Evolutionary conservation across 2,797 vertebrate genomes (phyloP).

Genomic region (Hydrolagus colliei): DNA sequence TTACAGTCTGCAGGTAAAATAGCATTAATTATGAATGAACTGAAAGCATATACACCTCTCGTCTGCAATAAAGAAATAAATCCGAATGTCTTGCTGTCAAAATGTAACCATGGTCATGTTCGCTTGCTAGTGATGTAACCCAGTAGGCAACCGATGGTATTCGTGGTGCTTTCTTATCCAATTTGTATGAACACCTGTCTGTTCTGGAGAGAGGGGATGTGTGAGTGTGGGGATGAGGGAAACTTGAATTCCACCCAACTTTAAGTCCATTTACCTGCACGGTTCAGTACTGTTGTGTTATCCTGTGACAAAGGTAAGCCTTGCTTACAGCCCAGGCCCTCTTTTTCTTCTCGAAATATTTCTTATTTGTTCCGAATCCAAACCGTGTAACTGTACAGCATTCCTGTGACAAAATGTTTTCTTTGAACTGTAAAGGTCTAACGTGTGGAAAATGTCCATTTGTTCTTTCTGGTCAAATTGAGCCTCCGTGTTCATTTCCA

Average conservation of each 20-base stretch:
- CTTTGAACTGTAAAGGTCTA: slow-evolving; percentile 44
- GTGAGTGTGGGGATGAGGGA: not conserved
- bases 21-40: slow-evolving; percentile 75
- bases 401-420: slow-evolving; percentile 46
- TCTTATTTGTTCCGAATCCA: slow-evolving; percentile 39
- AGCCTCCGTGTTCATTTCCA: slow-evolving; percentile 62
- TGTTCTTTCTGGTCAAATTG: slow-evolving; percentile 7
- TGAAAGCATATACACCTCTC: slow-evolving; percentile 54
- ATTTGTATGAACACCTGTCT: not conserved
- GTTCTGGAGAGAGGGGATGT: not conserved
- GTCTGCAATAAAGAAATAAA: slow-evolving; percentile 6
- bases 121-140: not conserved
- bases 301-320: not conserved
- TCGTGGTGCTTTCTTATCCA: not conserved
- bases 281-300: not conserved
- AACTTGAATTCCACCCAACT: not conserved
- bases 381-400: slow-evolving; percentile 48
- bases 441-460: not conserved
- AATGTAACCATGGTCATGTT: not conserved
- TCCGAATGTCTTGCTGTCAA: slow-evolving; percentile 4
- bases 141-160: not conserved
- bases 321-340: too few species aligned
- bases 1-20: slow-evolving; percentile 51
- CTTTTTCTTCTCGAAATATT: too few species aligned
- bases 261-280: not conserved